Percentiles rank a stretch among this genome's conserved stretches.
Conservation (phyloP, 2,113 vertebrate species). For the Sorex fumeus region DNA sequence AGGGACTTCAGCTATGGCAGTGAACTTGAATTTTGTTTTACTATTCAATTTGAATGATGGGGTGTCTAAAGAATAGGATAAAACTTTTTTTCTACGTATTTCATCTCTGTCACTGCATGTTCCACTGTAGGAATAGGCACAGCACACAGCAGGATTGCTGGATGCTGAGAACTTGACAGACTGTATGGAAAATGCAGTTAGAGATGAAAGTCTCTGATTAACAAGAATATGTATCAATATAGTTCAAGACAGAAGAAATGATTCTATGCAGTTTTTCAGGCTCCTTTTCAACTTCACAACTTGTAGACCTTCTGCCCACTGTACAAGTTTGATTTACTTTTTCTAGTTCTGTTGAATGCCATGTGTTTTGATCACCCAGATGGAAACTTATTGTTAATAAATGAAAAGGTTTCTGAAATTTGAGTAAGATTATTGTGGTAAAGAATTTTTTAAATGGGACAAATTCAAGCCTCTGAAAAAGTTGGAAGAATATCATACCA, state of each 20-base stretch:
- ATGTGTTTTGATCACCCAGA: not conserved
- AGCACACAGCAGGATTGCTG: not conserved
- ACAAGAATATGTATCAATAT: not conserved
- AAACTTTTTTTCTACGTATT: not conserved
- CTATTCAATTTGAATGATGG: not conserved
- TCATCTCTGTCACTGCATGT: too few species aligned
- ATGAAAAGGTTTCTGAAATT: slow-evolving; percentile 30
- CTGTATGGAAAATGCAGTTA: not conserved
- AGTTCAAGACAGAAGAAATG: not conserved
- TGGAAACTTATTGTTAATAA: slow-evolving; percentile 52
- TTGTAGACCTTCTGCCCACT: not conserved
- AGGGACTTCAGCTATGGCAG: too few species aligned
- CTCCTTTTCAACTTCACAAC: not conserved
- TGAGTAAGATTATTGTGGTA: slow-evolving; percentile 22
- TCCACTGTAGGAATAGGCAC: not conserved
- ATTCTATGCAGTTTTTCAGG: not conserved
- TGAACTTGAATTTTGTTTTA: not conserved
- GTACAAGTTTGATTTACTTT: slow-evolving; percentile 44
- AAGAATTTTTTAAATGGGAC: slow-evolving; percentile 57
- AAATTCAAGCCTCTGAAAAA: slow-evolving; percentile 28
- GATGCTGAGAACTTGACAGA: not conserved
- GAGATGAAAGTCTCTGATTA: not conserved
- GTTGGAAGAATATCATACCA: not conserved
- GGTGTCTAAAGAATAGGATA: not conserved
- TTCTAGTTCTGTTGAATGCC: slow-evolving; percentile 25